Percentiles rank a stretch among this genome's conserved stretches.
Evolutionary conservation across 1,140 invertebrate species (phyloP).

Genomic region (Plectrocnemia conspersa): DNA sequence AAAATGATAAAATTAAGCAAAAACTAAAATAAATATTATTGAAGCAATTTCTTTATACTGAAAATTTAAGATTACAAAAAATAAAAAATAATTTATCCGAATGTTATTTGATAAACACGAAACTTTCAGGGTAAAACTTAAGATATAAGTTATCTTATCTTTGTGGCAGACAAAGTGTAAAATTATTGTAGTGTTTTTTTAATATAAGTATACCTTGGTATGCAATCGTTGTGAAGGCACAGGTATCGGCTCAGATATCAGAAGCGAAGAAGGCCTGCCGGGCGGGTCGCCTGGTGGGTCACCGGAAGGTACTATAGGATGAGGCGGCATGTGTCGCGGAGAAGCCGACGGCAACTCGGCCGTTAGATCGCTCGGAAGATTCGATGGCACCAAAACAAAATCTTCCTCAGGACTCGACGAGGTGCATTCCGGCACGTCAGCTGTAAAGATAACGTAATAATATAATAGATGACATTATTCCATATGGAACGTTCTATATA

Average conservation of each 20-base stretch:
- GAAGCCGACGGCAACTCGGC: conserved; percentile 47
- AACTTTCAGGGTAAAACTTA: no score
- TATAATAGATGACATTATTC: no score
- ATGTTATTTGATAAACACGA: no score
- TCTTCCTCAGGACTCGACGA: conserved; percentile 72
- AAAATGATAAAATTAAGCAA: no score
- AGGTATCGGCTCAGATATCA: conserved; percentile 71
- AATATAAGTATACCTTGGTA: conserved; percentile 12
- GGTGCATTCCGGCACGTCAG: conserved; percentile 43
- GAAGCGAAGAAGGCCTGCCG: conserved; percentile 60
- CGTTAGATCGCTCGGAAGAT: conserved; percentile 55
- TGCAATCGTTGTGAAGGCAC: conserved; percentile 64
- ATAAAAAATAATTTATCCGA: no score
- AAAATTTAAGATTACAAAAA: no score
- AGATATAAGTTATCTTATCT: no score
- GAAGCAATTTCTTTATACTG: no score
- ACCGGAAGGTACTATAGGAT: conserved; percentile 9
- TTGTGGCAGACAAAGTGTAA: no score
- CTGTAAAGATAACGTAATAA: conserved; percentile 33
- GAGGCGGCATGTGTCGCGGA: conserved; percentile 36
- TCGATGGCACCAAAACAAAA: conserved; percentile 79
- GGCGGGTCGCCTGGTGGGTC: conserved; percentile 45
- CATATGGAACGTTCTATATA: no score
- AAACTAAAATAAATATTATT: no score
- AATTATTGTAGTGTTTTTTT: no score